These are phyloP conservation scores for Nomada hirtipes DNA, from an alignment of 2,888 invertebrate genomes.

Conservation along the genomic window DNA sequence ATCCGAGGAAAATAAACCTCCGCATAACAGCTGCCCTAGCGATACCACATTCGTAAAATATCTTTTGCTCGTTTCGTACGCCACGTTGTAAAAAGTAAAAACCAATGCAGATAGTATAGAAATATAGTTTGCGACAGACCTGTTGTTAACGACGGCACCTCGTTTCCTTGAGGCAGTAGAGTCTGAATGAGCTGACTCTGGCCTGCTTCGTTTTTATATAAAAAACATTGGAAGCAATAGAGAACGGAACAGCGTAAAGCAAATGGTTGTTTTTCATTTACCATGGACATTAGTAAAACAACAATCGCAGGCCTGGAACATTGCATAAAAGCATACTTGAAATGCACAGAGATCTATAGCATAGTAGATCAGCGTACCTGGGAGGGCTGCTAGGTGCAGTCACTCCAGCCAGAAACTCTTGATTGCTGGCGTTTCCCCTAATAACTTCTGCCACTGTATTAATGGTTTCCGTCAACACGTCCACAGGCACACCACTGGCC, in stretches of 20 bases:
- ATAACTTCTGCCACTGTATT: slow-evolving; percentile 98
- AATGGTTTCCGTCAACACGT: slow-evolving; percentile 98
- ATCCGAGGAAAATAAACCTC: slow-evolving; percentile 95
- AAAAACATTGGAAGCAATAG: slow-evolving; percentile 98
- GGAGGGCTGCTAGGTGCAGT: slow-evolving; percentile 97
- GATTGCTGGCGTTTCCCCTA: slow-evolving; percentile 94
- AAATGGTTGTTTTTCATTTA: slow-evolving; percentile 98
- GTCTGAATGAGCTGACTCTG: slow-evolving; percentile 96
- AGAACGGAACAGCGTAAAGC: slow-evolving; percentile 95
- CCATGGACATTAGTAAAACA: slow-evolving; percentile 98
- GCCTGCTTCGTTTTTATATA: slow-evolving; percentile 96
- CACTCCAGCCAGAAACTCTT: slow-evolving; percentile 95
- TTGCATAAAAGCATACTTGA: background rate
- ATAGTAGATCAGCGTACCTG: slow-evolving; percentile 82
- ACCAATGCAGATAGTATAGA: background rate
- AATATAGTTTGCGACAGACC: slow-evolving; percentile 66
- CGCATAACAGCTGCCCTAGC: slow-evolving; percentile 95
- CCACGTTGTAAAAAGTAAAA: background rate
- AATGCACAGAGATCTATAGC: background rate
- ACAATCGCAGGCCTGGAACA: slow-evolving; percentile 93
- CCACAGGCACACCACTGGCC: slow-evolving; percentile 98
- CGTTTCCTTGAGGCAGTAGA: slow-evolving; percentile 93
- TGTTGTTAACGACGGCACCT: slow-evolving; percentile 89
- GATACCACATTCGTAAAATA: slow-evolving; percentile 51
- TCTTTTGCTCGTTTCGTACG: background rate